A percentile compares a stretch with the other conserved stretches of the same genome.
Evolutionary conservation across 2,797 vertebrate species (phyloP).

Genomic region (Pseudopleuronectes americanus): DNA sequence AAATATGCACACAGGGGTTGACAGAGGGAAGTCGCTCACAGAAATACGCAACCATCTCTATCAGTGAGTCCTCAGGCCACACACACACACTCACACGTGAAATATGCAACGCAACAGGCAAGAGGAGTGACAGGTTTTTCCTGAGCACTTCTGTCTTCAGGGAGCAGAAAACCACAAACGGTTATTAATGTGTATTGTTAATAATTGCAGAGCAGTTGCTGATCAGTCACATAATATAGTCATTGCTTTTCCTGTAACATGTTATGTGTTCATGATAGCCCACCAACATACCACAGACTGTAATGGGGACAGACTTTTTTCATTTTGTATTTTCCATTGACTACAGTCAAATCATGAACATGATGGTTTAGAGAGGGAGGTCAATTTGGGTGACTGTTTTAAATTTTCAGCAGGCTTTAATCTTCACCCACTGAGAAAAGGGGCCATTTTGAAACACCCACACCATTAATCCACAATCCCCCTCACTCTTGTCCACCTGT

Average conservation of each 20-base stretch:
- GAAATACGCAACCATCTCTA: slow-evolving; percentile 38
- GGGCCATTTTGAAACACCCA: slow-evolving; percentile 9
- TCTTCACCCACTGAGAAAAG: slow-evolving; percentile 21
- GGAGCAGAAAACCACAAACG: background rate
- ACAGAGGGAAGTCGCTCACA: slow-evolving; percentile 58
- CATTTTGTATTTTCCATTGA: background rate
- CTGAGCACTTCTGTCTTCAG: slow-evolving; percentile 23
- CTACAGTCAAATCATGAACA: slow-evolving; percentile 3
- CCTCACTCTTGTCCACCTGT: slow-evolving; percentile 37
- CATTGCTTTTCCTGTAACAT: slow-evolving; percentile 2
- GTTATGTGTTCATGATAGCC: background rate
- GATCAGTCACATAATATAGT: background rate
- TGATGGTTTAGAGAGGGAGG: background rate
- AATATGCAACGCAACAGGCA: slow-evolving; percentile 41
- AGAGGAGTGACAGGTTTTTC: slow-evolving; percentile 15
- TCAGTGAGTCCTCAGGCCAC: slow-evolving; percentile 41
- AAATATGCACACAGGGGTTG: slow-evolving; percentile 40
- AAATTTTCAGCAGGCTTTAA: background rate
- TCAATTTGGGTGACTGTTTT: slow-evolving; percentile 8
- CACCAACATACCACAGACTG: background rate
- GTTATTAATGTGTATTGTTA: background rate
- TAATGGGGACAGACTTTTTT: background rate
- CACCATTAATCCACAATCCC: slow-evolving; percentile 22
- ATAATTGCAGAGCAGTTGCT: background rate
- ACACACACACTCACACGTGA: slow-evolving; percentile 27